These are phyloP conservation scores for Drosophila planitibia DNA, from an alignment of 2,888 invertebrate species.

Conservation along the genomic window DNA sequence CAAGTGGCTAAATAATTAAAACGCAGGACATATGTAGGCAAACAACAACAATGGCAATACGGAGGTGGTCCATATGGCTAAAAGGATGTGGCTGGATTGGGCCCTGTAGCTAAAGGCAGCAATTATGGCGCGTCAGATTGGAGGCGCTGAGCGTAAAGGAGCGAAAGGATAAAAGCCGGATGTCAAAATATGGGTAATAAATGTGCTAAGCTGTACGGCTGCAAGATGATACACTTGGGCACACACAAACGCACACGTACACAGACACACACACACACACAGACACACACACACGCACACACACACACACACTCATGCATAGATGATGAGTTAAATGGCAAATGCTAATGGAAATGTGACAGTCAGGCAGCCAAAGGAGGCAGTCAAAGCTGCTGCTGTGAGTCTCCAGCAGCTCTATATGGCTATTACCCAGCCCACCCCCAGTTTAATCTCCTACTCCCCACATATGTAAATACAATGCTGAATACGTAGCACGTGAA, in stretches of 20 bases:
- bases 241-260: constrained; percentile 16
- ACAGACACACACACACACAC: constrained; percentile 17
- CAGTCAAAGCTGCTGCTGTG: constrained; percentile 24
- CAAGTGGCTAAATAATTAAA: constrained; percentile 55
- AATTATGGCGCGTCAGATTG: constrained; percentile 59
- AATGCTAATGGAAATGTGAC: constrained; percentile 80
- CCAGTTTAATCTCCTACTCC: constrained; percentile 7
- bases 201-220: constrained; percentile 64
- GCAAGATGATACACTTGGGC: constrained; percentile 66
- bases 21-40: constrained; percentile 32
- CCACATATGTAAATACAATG: constrained; percentile 61
- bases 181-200: constrained; percentile 79
- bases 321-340: constrained; percentile 72
- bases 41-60: constrained; percentile 43
- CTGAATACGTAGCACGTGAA: constrained; percentile 65
- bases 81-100: constrained; percentile 10
- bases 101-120: constrained; percentile 54
- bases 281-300: constrained; percentile 13
- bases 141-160: constrained; percentile 38
- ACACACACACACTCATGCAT: constrained; percentile 23
- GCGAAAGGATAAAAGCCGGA: constrained; percentile 81
- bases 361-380: constrained; percentile 35
- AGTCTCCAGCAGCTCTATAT: constrained; percentile 54
- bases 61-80: background rate
- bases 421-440: constrained; percentile 5